These are phyloP conservation scores for Melolontha melolontha DNA, from an alignment of 2,888 invertebrate genomes.

Conservation along the genomic window DNA sequence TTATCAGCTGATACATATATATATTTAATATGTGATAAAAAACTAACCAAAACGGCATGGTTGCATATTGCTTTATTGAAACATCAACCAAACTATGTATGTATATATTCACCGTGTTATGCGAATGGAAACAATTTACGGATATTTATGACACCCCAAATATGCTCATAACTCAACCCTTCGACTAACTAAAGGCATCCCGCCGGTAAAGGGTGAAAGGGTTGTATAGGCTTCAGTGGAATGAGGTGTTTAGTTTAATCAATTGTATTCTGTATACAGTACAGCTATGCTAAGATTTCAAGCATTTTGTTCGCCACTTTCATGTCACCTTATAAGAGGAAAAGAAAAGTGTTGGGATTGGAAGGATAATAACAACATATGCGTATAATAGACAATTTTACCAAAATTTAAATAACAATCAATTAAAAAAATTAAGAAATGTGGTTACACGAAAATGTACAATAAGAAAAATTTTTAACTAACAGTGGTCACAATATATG, in stretches of 20 bases:
- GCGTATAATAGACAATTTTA: too few relatives aligned
- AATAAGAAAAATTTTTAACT: too few relatives aligned
- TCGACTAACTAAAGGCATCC: slow-evolving; percentile 59
- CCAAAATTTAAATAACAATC: too few relatives aligned
- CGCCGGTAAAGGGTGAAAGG: slow-evolving; percentile 51
- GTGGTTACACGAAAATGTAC: too few relatives aligned
- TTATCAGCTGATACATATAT: too few relatives aligned
- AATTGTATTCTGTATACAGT: slow-evolving; percentile 56
- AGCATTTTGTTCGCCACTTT: slow-evolving; percentile 33
- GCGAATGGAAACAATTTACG: slow-evolving; percentile 55
- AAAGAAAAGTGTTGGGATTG: too few relatives aligned
- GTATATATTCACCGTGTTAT: slow-evolving; percentile 38
- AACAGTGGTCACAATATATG: too few relatives aligned
- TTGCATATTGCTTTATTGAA: slow-evolving; percentile 20
- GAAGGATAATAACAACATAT: too few relatives aligned
- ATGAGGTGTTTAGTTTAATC: slow-evolving; percentile 54
- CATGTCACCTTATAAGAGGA: neutral
- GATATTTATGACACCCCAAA: slow-evolving; percentile 62
- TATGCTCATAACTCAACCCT: slow-evolving; percentile 61
- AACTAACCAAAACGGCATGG: too few relatives aligned
- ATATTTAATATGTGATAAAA: too few relatives aligned
- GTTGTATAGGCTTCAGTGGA: slow-evolving; percentile 46
- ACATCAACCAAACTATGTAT: slow-evolving; percentile 38
- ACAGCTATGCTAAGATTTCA: slow-evolving; percentile 57
- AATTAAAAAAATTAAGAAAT: too few relatives aligned